Percentiles rank a stretch among this genome's conserved stretches.
Evolutionary conservation across 2,888 invertebrate genomes (phyloP).

Genomic region (Junonia oenone): DNA sequence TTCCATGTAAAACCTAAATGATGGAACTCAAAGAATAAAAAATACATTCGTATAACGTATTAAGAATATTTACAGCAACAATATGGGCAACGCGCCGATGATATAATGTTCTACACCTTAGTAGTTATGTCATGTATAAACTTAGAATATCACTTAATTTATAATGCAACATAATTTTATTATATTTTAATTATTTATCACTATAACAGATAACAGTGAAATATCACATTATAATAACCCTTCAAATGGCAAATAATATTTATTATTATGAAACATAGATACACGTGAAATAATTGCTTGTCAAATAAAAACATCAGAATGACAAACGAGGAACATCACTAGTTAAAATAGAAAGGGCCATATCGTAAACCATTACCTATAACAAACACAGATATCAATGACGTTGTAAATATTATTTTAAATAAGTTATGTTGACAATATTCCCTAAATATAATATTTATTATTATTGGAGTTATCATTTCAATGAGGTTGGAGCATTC

Average conservation of each 20-base stretch:
- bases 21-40: conserved; percentile 16
- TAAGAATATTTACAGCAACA: conserved; percentile 56
- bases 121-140: conserved; percentile 62
- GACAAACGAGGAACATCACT: conserved; percentile 44
- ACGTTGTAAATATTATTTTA: conserved; percentile 13
- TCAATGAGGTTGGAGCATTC: conserved; percentile 17
- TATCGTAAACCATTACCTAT: background rate
- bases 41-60: conserved; percentile 37
- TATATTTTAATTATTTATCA: conserved; percentile 54
- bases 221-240: conserved; percentile 74
- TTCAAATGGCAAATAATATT: conserved; percentile 57
- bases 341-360: conserved; percentile 17
- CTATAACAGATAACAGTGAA: conserved; percentile 75
- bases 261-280: conserved; percentile 37
- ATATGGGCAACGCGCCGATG: conserved; percentile 39
- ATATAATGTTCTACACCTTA: conserved; percentile 32
- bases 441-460: conserved; percentile 4
- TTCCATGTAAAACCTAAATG: conserved; percentile 6
- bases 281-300: conserved; percentile 31
- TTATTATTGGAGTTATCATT: conserved; percentile 17
- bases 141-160: conserved; percentile 54
- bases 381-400: conserved; percentile 10
- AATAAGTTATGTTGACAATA: conserved; percentile 5
- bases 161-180: conserved; percentile 53
- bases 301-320: conserved; percentile 30